These are phyloP conservation scores for Trimorus sp. DNA, from an alignment of 2,888 invertebrate genomes.

Conservation along the genomic window DNA sequence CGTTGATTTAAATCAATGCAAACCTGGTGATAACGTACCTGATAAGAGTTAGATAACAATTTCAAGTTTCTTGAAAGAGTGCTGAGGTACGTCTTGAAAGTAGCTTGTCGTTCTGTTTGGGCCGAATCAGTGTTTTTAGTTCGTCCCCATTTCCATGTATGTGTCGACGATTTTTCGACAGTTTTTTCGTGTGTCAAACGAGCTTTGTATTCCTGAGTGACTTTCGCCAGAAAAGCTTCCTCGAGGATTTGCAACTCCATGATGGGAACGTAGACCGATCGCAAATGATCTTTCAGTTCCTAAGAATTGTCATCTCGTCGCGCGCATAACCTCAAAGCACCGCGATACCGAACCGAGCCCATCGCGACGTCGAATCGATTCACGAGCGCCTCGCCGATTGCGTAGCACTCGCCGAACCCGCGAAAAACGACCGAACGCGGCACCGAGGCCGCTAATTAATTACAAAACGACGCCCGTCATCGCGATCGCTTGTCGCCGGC, in stretches of 20 bases:
- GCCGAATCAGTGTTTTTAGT: constrained; percentile 78
- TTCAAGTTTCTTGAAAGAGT: constrained; percentile 86
- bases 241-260: constrained; percentile 89
- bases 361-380: no score
- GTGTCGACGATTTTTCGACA: constrained; percentile 79
- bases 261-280: constrained; percentile 91
- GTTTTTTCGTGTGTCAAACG: constrained; percentile 82
- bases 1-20: no score
- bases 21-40: no score
- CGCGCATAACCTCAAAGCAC: no score
- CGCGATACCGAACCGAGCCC: no score
- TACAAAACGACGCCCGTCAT: no score
- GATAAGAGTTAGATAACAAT: constrained; percentile 88
- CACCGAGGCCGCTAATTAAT: no score
- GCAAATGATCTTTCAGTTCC: constrained; percentile 86
- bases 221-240: constrained; percentile 86
- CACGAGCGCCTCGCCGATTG: no score
- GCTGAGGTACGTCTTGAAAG: constrained; percentile 86
- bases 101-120: constrained; percentile 84
- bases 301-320: no score
- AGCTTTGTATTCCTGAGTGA: constrained; percentile 84
- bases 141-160: constrained; percentile 72
- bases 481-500: no score
- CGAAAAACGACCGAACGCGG: no score
- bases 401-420: no score